Conservation (phyloP, 2,113 vertebrate genomes). For the Callithrix jacchus region DNA sequence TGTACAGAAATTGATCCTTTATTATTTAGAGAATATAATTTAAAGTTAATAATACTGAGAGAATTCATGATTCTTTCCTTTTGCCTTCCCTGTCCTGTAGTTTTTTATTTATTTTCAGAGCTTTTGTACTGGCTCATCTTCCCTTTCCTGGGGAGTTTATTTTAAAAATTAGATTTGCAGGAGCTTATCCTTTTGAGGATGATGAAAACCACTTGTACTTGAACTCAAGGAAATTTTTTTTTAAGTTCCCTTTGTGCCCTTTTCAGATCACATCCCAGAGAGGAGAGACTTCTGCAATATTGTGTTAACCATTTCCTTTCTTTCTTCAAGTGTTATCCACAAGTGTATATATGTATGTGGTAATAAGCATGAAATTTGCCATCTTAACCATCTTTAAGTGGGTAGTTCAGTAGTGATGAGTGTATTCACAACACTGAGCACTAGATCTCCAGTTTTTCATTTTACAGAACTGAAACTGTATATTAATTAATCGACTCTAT, state of each 20-base stretch:
- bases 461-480: neutral
- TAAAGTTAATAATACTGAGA: neutral
- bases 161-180: neutral
- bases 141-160: neutral
- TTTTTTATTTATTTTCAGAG: neutral
- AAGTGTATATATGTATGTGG: neutral
- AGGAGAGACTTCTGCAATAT: neutral
- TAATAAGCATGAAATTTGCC: neutral
- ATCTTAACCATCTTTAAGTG: neutral
- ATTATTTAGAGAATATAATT: neutral
- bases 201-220: no score
- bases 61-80: neutral
- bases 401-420: neutral
- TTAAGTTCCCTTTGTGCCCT: neutral
- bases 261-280: neutral
- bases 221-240: neutral
- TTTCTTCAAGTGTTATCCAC: neutral
- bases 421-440: neutral
- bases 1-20: neutral
- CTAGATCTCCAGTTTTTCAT: neutral
- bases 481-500: neutral
- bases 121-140: neutral
- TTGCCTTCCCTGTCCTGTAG: neutral
- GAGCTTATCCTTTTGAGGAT: neutral
- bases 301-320: neutral